Percentiles rank a stretch among this genome's conserved stretches.
Conservation (phyloP, 2,888 invertebrate genomes). For the Muscina levida region DNA sequence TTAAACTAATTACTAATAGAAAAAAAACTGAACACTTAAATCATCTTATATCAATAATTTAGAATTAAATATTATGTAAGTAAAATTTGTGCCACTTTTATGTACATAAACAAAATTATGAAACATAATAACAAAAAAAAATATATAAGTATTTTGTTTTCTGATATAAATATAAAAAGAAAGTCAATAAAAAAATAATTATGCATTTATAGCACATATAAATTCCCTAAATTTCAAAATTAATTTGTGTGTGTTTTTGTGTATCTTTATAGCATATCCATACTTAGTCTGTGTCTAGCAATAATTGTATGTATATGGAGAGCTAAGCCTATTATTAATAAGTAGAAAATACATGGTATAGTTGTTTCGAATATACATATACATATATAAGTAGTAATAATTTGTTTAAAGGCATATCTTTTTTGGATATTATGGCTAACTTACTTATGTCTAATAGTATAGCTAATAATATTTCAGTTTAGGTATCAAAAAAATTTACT, state of each 20-base stretch:
- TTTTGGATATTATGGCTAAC: constrained; percentile 7
- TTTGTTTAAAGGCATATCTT: constrained; percentile 55
- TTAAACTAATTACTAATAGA: constrained; percentile 7
- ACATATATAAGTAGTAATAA: too few relatives aligned
- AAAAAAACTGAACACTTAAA: background rate
- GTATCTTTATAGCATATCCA: too few relatives aligned
- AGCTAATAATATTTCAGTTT: background rate
- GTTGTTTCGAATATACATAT: constrained; percentile 31
- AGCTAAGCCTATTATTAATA: constrained; percentile 24
- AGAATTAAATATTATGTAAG: constrained; percentile 2
- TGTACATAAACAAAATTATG: background rate
- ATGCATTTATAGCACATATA: background rate
- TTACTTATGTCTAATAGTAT: background rate
- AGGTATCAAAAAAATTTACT: constrained; percentile 61
- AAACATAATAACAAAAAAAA: background rate
- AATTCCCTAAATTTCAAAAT: constrained; percentile 16
- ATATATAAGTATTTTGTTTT: constrained; percentile 8
- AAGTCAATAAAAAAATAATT: background rate
- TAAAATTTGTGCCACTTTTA: constrained; percentile 26
- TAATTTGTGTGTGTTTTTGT: background rate
- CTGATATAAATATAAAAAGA: too few relatives aligned
- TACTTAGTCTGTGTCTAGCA: too few relatives aligned
- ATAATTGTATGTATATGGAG: constrained; percentile 9
- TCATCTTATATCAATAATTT: constrained; percentile 10
- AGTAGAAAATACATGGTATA: constrained; percentile 26